Evolutionary conservation across 2,113 vertebrate genomes (phyloP), one percentile per base, ranked within the genome.

Genomic region (Corvus moneduloides): DNA sequence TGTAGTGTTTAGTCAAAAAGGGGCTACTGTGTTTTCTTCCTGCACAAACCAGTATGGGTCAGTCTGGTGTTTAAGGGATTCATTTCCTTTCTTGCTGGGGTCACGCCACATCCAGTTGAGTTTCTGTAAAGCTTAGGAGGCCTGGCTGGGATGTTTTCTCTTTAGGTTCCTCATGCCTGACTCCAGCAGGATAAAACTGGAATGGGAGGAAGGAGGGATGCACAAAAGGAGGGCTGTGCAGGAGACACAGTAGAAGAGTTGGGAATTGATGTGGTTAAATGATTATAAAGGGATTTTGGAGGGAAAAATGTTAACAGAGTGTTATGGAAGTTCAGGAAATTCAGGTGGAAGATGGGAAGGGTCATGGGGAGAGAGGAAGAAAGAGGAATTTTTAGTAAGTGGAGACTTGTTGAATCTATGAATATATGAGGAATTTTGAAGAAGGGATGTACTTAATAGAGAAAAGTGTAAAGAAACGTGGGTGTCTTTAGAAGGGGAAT

Each of bases 81-180:
- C 0, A 46, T 84, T 89, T 84, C 16, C 30, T 62, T 67, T 78
- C 81, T 71, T 78, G 7, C 43, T 89, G 84, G 27, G 56, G 62
- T 94, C 2, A 2, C 73, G 49, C 16, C 6, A 11, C 21, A 23
- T 75, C 66, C 49, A n/a, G 13, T 27, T 80, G 82, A 85, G 44
- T 55, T 87, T 90, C 28, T 37, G 11, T 69, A 58, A 49, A 80
- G 44, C 54, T 66, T 62, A 21, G 32, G 46, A 85, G 41, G 58
- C 49, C 58, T 97, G 67, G 37, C 84, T 85, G 75, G 66, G 37
- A 30, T 74, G 74, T 49, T 77, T 82, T 72, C 32, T 69, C 27
- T 46, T 54, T 49, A 16, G 13, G 49, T 82, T 93, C 52, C n/a
- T 87, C 8, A 2, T 56, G 62, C 44, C 33, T 72, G 56, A 35